Conservation (phyloP, 2,888 invertebrate genomes). For the Ptilodon capucinus region DNA sequence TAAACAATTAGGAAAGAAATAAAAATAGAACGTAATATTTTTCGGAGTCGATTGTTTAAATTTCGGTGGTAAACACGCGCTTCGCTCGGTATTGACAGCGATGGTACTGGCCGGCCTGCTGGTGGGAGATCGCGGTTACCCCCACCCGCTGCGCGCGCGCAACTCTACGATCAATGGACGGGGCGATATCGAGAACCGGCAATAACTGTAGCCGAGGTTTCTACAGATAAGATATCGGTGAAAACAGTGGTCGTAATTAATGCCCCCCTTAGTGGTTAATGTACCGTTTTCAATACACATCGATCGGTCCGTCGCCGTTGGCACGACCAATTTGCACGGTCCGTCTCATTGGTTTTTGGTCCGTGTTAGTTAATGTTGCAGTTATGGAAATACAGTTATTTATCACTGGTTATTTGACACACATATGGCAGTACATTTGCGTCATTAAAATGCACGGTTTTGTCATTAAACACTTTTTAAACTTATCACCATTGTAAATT, state of each 20-base stretch:
- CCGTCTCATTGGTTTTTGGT: slow-evolving; percentile 1
- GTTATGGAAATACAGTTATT: not conserved
- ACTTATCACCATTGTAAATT: too few relatives aligned
- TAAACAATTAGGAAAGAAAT: slow-evolving; percentile 18
- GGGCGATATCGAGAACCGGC: slow-evolving; percentile 39
- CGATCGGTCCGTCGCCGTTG: slow-evolving; percentile 5
- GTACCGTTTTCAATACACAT: slow-evolving; percentile 14
- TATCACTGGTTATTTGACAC: too few relatives aligned
- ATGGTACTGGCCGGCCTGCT: slow-evolving; percentile 56
- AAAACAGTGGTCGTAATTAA: slow-evolving; percentile 31
- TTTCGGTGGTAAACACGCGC: slow-evolving; percentile 50
- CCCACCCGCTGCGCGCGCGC: slow-evolving; percentile 58
- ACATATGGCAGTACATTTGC: too few relatives aligned
- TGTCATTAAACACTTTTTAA: too few relatives aligned
- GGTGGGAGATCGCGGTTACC: slow-evolving; percentile 53
- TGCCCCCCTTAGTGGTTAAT: slow-evolving; percentile 9
- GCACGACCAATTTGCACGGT: slow-evolving; percentile 9
- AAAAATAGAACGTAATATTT: slow-evolving; percentile 34
- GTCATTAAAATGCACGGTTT: not conserved
- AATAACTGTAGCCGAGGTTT: slow-evolving; percentile 46
- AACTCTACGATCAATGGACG: slow-evolving; percentile 45
- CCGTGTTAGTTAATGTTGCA: not conserved
- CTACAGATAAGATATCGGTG: slow-evolving; percentile 66
- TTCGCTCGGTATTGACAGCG: slow-evolving; percentile 48
- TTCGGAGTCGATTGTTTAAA: slow-evolving; percentile 41